phyloP scores from a whole-genome alignment of 2,797 vertebrate species.

The Enteromius radiatus region DNA sequence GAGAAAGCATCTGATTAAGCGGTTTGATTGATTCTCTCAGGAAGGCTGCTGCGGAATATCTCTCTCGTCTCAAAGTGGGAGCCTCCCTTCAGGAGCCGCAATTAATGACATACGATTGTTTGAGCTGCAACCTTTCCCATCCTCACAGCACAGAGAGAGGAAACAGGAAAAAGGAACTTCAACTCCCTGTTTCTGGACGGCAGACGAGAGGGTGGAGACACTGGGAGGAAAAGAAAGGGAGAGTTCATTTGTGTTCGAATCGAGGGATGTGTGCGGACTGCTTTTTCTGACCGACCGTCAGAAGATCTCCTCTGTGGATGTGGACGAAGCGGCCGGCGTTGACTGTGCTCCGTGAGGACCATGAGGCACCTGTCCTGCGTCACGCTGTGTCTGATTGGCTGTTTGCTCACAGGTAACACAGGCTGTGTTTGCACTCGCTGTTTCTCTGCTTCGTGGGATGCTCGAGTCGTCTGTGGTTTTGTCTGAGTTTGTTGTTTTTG shows the following conservation, averaged over 20 bases:
- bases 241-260: constrained; percentile 44
- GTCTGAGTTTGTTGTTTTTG: background rate
- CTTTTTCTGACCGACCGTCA: constrained; percentile 48
- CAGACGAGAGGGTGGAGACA: constrained; percentile 59
- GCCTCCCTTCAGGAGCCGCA: constrained; percentile 47
- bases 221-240: constrained; percentile 45
- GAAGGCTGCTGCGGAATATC: constrained; percentile 8
- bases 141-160: constrained; percentile 83
- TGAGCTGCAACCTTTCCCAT: constrained; percentile 84
- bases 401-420: constrained; percentile 56
- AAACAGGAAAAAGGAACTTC: constrained; percentile 93
- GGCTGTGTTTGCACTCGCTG: constrained; percentile 17
- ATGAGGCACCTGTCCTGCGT: constrained; percentile 53
- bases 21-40: background rate
- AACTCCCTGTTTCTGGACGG: constrained; percentile 85
- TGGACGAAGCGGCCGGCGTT: constrained; percentile 25
- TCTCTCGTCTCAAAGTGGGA: constrained; percentile 10
- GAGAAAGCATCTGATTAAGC: background rate
- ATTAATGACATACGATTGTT: constrained; percentile 70
- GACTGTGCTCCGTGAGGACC: constrained; percentile 42
- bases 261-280: constrained; percentile 55
- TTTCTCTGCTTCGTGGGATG: background rate
- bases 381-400: constrained; percentile 57
- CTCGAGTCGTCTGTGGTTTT: background rate
- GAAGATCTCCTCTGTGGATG: constrained; percentile 51